Evolutionary conservation across 2,113 vertebrate species (phyloP).

Genomic region (Nycticorax nycticorax): DNA sequence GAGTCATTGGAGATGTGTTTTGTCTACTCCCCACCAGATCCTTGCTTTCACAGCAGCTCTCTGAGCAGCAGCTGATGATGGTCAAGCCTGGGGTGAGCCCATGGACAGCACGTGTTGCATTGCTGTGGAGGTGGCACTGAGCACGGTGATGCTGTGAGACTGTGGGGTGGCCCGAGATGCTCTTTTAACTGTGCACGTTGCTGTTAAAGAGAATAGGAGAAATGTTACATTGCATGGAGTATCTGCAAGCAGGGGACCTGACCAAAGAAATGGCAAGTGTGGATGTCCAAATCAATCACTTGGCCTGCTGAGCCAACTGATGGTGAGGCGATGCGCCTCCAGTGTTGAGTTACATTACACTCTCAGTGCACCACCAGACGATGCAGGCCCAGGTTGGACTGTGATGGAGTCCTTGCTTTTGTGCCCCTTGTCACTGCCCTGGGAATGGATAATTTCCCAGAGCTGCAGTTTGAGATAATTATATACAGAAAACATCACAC

Average conservation of each 20-base stretch:
- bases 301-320: accelerated
- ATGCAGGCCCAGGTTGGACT: accelerated
- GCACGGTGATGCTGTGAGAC: accelerated
- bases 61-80: background rate
- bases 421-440: background rate
- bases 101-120: accelerated
- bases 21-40: background rate
- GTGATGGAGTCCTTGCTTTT: background rate
- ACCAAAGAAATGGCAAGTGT: background rate
- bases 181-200: background rate
- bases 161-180: background rate
- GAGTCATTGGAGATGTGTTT: background rate
- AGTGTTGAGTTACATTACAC: accelerated
- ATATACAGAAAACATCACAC: background rate
- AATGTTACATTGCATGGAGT: background rate
- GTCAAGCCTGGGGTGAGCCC: background rate
- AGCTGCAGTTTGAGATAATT: background rate
- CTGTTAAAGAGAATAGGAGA: background rate
- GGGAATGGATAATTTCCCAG: background rate
- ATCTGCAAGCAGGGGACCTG: background rate
- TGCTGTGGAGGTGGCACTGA: accelerated
- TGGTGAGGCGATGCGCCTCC: accelerated
- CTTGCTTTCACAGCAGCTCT: accelerated
- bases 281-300: background rate
- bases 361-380: too few relatives aligned